These are phyloP conservation scores for Coleophora deauratella DNA, from an alignment of 2,888 invertebrate species.

Conservation along the genomic window DNA sequence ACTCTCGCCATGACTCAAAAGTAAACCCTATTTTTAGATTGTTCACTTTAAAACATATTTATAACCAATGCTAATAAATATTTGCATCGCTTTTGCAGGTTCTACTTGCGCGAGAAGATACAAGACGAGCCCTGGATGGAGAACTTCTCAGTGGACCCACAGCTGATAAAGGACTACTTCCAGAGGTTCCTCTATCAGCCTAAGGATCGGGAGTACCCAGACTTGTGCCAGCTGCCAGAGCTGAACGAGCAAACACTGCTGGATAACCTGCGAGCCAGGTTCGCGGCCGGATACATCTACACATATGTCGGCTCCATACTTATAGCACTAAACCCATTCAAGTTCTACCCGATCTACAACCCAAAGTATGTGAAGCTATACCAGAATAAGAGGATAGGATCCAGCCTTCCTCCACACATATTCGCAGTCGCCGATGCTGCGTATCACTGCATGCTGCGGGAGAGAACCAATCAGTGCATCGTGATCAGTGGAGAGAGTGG, in stretches of 20 bases:
- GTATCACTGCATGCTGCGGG: conserved; percentile 94
- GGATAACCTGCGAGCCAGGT: conserved; percentile 91
- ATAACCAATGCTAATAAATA: neutral
- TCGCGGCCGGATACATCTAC: conserved; percentile 94
- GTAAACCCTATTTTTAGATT: conserved; percentile 34
- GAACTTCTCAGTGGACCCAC: conserved; percentile 91
- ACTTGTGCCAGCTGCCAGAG: conserved; percentile 95
- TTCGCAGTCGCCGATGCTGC: conserved; percentile 97
- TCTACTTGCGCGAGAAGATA: conserved; percentile 91
- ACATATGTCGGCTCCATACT: conserved; percentile 97
- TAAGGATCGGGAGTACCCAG: conserved; percentile 94
- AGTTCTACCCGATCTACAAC: conserved; percentile 97
- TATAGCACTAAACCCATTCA: conserved; percentile 95
- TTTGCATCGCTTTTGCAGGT: conserved; percentile 69
- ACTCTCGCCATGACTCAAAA: conserved; percentile 49
- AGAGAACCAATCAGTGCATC: conserved; percentile 91
- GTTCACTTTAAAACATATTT: conserved; percentile 9
- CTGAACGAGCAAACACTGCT: conserved; percentile 94
- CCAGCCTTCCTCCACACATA: conserved; percentile 95
- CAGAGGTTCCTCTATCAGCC: conserved; percentile 93
- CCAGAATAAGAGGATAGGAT: conserved; percentile 92
- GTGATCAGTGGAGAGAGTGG: conserved; percentile 97
- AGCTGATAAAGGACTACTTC: conserved; percentile 94
- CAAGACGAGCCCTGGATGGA: conserved; percentile 90
- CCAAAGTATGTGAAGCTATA: conserved; percentile 97